Evolutionary conservation across 2,797 vertebrate genomes (phyloP), one percentile per base, ranked within the genome.

Genomic region (Bufotes viridis): DNA sequence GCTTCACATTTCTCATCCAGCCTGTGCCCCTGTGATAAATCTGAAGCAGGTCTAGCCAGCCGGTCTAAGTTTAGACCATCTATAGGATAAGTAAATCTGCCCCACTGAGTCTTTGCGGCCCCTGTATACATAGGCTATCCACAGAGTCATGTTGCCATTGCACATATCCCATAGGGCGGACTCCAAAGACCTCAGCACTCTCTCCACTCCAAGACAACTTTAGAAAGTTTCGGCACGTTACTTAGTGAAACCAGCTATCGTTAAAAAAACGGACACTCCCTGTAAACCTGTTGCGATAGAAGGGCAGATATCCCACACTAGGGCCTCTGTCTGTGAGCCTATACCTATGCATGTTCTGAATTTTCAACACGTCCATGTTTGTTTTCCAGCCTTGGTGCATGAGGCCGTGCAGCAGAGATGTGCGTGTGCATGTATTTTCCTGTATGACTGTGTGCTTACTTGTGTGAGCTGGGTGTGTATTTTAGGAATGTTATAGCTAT

Each of bases 381-480:
- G 53, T 84, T 60, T 83, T 58, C 24, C 69, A 24, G 18, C 75
- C 55, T 29, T 0, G 61, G 74, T 85, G 74, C 42, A 78, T 65
- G 74, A 76, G 78, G 83, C 75, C n/a, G 61, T 76, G 58, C 18
- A 61, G 84, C 42, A 29, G 74, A 65, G 42, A 85, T 75, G 84
- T 42, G 72, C 58, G n/a, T 78, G 84, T 85, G 42, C 84, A 78
- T 85, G 84, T 85, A 78, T 63, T 78, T 85, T 85, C 85, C 78
- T 86, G 85, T 58, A 82, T 26, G 79, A 82, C 24, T 83, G 86
- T 87, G 86, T 83, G 58, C 81, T 55, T 87, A 75, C 81, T 72
- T 82, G 80, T 87, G 81, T 87, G 57, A 80, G 76, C 75, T 89
- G 85, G 88, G 88, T 87, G 88, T 87, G 88, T 87, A 65, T 72